Conservation (phyloP, 2,797 vertebrate genomes). For the Loris lydekkerianus region DNA sequence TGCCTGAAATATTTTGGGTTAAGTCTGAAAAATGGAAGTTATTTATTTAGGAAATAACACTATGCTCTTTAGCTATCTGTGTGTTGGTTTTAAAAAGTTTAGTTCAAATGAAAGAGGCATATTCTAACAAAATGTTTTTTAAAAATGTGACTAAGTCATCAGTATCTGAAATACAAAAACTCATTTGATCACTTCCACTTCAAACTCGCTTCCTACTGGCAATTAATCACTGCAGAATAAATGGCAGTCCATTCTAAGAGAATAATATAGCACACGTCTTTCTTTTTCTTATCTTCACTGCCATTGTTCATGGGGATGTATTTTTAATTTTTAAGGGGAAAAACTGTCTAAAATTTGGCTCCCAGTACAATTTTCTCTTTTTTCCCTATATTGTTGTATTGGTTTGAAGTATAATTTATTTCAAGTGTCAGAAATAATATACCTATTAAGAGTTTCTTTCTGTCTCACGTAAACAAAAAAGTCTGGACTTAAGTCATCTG, state of each 20-base stretch:
- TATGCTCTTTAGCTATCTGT: neutral
- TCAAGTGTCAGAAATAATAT: neutral
- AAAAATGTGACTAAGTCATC: neutral
- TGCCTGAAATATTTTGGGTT: neutral
- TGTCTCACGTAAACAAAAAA: neutral
- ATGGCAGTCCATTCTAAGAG: neutral
- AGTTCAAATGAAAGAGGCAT: neutral
- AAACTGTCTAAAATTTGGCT: neutral
- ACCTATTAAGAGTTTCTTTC: neutral
- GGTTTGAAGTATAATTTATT: neutral
- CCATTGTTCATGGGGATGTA: neutral
- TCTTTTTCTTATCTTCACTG: neutral
- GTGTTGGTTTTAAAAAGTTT: neutral
- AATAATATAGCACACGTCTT: neutral
- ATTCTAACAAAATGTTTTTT: neutral
- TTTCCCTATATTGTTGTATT: neutral
- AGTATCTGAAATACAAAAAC: neutral
- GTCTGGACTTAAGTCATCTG: neutral
- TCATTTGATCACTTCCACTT: neutral
- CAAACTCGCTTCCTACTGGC: neutral
- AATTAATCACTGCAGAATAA: neutral
- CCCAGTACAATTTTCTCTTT: neutral
- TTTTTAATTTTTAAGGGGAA: neutral
- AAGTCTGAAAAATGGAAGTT: neutral
- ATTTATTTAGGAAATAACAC: neutral